Conservation (phyloP, 2,797 vertebrate genomes). For the Epinephelus malabaricus region DNA sequence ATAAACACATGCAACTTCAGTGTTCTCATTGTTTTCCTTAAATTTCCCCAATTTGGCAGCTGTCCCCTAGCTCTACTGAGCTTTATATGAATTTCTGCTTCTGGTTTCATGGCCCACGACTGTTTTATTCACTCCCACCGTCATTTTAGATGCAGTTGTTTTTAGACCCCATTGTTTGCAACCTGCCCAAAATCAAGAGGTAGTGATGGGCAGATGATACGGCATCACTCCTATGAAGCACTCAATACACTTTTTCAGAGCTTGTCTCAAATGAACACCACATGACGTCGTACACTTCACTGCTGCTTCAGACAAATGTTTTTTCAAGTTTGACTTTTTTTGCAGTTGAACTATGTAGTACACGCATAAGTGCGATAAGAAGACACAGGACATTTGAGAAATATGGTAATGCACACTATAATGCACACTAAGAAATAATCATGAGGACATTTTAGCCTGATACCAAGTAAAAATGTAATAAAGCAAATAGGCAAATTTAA, state of each 20-base stretch:
- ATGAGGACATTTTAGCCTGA: neutral
- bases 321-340: neutral
- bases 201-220: neutral
- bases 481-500: neutral
- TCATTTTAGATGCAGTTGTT: neutral
- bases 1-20: neutral
- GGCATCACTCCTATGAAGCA: neutral
- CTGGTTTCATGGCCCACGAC: neutral
- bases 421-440: neutral
- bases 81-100: neutral
- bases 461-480: neutral
- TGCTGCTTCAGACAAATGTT: neutral
- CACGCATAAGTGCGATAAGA: neutral
- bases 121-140: too few relatives aligned
- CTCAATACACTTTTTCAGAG: too few relatives aligned
- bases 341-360: neutral
- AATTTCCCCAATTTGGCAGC: neutral
- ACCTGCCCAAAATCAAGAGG: too few relatives aligned
- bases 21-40: too few relatives aligned
- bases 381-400: neutral
- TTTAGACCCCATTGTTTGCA: neutral
- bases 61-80: neutral
- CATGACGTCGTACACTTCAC: neutral
- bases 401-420: neutral
- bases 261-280: neutral